A percentile compares a stretch with the other conserved stretches of the same genome.
These are phyloP conservation scores for Metopolophium dirhodum DNA, from an alignment of 1,140 invertebrate genomes.

Conservation along the genomic window DNA sequence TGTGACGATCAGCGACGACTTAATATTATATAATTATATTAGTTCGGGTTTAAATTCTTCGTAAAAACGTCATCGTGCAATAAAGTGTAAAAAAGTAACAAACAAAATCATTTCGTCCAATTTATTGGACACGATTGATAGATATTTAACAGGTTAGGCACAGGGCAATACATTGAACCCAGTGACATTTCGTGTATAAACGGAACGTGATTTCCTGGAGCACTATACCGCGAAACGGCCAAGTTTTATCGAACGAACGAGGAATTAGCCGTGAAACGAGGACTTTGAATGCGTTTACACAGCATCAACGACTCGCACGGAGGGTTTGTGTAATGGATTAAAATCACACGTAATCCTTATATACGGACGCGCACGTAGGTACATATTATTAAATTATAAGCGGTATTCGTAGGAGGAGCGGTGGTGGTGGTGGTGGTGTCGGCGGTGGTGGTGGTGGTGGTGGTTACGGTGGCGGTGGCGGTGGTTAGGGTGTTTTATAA, in stretches of 20 bases:
- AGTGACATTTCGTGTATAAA: neutral
- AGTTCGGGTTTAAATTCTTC: no score
- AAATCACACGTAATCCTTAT: conserved; percentile 3
- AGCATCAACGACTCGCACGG: neutral
- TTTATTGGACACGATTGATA: neutral
- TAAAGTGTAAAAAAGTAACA: no score
- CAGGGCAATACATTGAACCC: neutral
- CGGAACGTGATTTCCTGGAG: neutral
- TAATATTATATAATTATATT: no score
- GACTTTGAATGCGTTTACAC: conserved; percentile 14
- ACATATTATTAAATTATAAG: conserved; percentile 16
- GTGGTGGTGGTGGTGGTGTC: no score
- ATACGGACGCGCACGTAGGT: neutral
- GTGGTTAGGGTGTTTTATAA: neutral
- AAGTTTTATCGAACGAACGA: neutral
- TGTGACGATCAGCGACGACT: no score
- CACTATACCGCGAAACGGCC: neutral
- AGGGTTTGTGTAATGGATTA: conserved; percentile 17
- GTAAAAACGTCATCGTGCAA: neutral
- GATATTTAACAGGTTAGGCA: neutral
- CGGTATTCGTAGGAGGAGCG: neutral
- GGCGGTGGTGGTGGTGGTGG: neutral
- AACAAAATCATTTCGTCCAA: neutral
- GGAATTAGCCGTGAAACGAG: neutral
- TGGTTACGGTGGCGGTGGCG: no score